phyloP scores from a whole-genome alignment of 2,888 invertebrate genomes.

The Cremastinae sp. region DNA sequence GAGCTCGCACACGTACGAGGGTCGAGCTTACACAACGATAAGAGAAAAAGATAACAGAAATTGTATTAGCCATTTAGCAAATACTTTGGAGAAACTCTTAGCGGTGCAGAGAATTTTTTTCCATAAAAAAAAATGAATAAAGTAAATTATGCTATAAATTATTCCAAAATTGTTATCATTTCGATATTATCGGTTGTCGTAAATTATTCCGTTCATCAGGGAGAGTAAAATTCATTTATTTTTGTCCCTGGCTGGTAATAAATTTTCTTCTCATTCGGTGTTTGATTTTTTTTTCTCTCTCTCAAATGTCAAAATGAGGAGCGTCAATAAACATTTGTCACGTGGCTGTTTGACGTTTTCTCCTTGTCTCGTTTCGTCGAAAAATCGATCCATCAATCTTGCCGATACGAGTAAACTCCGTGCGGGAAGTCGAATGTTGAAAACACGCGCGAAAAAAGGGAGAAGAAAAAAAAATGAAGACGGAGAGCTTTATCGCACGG shows the following conservation, averaged over 20 bases:
- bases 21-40: not conserved
- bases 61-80: slow-evolving; percentile 40
- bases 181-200: slow-evolving; percentile 7
- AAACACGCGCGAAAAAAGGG: slow-evolving; percentile 12
- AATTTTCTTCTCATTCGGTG: not conserved
- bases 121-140: slow-evolving; percentile 35
- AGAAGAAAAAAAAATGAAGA: slow-evolving; percentile 58
- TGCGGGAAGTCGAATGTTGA: slow-evolving; percentile 18
- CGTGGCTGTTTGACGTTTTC: not conserved
- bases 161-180: not conserved
- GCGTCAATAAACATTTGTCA: not conserved
- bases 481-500: slow-evolving; percentile 65
- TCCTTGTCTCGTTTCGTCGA: not conserved
- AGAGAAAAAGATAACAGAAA: slow-evolving; percentile 24
- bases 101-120: slow-evolving; percentile 1
- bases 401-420: slow-evolving; percentile 24
- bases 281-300: not conserved
- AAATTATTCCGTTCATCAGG: not conserved
- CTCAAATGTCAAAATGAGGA: slow-evolving; percentile 5
- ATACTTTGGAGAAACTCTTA: slow-evolving; percentile 21
- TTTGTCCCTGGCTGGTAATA: slow-evolving; percentile 5
- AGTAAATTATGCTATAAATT: slow-evolving; percentile 18
- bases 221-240: not conserved
- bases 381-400: slow-evolving; percentile 45
- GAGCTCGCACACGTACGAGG: not conserved